Percentiles rank a stretch among this genome's conserved stretches.
Conservation (phyloP, 1,140 invertebrate genomes). For the Drosophila persimilis region DNA sequence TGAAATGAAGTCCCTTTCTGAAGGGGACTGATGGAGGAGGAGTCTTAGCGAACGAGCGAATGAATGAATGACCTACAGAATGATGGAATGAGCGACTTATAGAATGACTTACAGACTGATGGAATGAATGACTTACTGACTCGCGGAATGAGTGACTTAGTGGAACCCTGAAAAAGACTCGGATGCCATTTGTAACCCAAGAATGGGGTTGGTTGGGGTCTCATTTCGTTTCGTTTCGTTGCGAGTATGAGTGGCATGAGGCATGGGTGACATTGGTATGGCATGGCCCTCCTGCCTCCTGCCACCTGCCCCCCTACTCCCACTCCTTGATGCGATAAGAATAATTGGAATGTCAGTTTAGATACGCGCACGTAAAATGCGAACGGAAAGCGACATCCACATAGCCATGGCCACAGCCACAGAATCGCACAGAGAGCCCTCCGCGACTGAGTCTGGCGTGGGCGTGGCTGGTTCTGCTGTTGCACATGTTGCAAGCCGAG, state of each 20-base stretch:
- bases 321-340: constrained; percentile 62
- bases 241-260: constrained; percentile 1
- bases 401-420: constrained; percentile 10
- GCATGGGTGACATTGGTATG: constrained; percentile 3
- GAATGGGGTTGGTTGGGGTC: no score
- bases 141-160: constrained; percentile 47
- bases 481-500: constrained; percentile 46
- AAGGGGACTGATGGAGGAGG: no score
- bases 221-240: not conserved
- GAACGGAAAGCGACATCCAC: constrained; percentile 61
- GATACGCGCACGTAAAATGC: constrained; percentile 64
- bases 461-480: constrained; percentile 24
- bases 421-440: constrained; percentile 2
- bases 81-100: constrained; percentile 13
- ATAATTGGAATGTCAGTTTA: constrained; percentile 76
- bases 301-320: not conserved
- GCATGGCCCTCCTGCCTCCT: not conserved
- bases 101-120: constrained; percentile 2
- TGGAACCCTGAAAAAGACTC: constrained; percentile 52
- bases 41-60: not conserved
- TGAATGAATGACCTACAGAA: constrained; percentile 6
- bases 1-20: constrained; percentile 43
- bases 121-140: constrained; percentile 9
- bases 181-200: constrained; percentile 48
- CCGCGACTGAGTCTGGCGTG: constrained; percentile 1